Evolutionary conservation across 2,888 invertebrate genomes (phyloP).

Genomic region (Pristionchus mayeri): DNA sequence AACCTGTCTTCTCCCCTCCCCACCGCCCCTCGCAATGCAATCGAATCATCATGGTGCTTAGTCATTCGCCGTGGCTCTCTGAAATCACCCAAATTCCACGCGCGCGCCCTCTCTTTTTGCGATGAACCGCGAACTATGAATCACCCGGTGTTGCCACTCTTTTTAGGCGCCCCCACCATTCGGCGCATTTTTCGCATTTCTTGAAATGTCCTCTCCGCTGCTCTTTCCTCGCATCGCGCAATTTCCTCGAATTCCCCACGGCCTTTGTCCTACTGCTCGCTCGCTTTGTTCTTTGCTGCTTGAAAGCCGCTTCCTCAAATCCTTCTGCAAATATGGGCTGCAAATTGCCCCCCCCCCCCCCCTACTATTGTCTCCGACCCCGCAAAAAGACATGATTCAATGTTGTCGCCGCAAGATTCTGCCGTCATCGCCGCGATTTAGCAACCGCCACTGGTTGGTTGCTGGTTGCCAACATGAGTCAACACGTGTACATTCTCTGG

Average conservation of each 20-base stretch:
- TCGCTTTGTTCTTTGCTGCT: background rate
- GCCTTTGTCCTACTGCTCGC: background rate
- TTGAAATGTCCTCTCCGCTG: too few species aligned
- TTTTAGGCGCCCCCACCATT: too few species aligned
- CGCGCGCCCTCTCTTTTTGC: background rate
- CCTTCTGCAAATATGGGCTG: too few species aligned
- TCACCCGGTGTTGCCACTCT: background rate
- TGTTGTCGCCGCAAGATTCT: background rate
- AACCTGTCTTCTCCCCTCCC: constrained; percentile 6
- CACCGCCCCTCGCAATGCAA: background rate
- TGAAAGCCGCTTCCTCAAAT: too few species aligned
- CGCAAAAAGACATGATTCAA: background rate
- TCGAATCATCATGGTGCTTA: background rate
- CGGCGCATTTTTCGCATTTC: too few species aligned
- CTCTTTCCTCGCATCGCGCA: background rate
- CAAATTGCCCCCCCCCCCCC: background rate
- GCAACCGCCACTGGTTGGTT: background rate
- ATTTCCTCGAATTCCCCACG: background rate
- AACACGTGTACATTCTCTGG: background rate
- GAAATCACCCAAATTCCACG: background rate
- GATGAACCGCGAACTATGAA: constrained; percentile 1
- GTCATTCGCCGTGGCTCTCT: background rate
- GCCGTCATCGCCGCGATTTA: background rate
- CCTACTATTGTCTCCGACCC: background rate
- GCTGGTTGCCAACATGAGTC: background rate